These are phyloP conservation scores for Thalpophila matura DNA, from an alignment of 2,888 invertebrate genomes.

Conservation along the genomic window DNA sequence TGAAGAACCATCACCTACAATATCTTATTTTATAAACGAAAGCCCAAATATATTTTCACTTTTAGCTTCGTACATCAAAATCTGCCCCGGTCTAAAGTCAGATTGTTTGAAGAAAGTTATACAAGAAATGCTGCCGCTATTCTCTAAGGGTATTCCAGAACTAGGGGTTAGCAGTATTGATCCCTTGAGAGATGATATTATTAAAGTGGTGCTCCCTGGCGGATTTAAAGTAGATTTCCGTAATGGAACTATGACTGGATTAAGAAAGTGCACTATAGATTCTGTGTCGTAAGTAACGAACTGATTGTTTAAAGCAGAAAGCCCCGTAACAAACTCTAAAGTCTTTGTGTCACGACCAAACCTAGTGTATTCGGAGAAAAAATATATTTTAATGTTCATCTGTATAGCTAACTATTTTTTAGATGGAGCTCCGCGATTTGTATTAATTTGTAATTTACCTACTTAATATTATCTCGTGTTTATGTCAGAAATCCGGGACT, in stretches of 20 bases:
- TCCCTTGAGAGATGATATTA: slow-evolving; percentile 69
- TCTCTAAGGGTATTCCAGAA: slow-evolving; percentile 76
- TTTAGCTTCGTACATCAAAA: slow-evolving; percentile 64
- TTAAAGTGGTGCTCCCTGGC: slow-evolving; percentile 74
- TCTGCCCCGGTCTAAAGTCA: slow-evolving; percentile 73
- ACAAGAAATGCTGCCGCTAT: slow-evolving; percentile 74
- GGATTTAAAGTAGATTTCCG: slow-evolving; percentile 73
- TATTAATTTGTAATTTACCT: too few species aligned
- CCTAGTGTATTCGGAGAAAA: too few species aligned
- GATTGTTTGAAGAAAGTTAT: slow-evolving; percentile 77
- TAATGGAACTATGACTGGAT: slow-evolving; percentile 76
- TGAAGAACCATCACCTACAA: too few species aligned
- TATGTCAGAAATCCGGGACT: too few species aligned
- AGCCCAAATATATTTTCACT: not conserved
- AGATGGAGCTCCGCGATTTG: too few species aligned
- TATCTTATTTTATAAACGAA: not conserved
- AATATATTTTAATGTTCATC: too few species aligned
- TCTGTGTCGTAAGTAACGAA: slow-evolving; percentile 70
- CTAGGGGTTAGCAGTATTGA: slow-evolving; percentile 72
- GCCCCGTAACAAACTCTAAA: too few species aligned
- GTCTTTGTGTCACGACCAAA: too few species aligned
- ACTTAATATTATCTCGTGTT: too few species aligned
- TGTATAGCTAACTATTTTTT: too few species aligned
- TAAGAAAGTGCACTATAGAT: slow-evolving; percentile 79
- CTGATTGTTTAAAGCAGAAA: too few species aligned